A percentile compares a stretch with the other conserved stretches of the same genome.
Conservation (phyloP, 2,888 invertebrate species). For the Sphaerophoria rueppellii region DNA sequence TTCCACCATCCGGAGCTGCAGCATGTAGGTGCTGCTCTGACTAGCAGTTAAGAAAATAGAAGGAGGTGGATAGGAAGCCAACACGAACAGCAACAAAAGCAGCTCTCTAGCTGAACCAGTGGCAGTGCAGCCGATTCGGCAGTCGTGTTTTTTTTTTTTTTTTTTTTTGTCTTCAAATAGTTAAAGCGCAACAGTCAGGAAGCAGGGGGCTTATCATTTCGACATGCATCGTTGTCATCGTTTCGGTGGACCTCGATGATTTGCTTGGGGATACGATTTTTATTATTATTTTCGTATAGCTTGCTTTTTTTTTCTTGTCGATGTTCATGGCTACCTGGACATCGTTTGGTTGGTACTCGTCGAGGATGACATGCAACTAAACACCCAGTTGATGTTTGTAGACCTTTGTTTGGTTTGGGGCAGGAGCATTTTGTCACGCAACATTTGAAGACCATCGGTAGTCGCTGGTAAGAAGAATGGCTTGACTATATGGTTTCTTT, state of each 20-base stretch:
- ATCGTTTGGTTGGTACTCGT: slow-evolving; percentile 43
- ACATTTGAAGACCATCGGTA: neutral
- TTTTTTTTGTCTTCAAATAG: too few relatives aligned
- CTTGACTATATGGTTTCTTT: slow-evolving; percentile 24
- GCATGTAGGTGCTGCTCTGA: neutral
- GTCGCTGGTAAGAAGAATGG: neutral
- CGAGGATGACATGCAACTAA: slow-evolving; percentile 65
- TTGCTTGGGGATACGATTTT: slow-evolving; percentile 68
- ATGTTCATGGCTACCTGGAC: slow-evolving; percentile 11
- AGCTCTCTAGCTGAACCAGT: slow-evolving; percentile 20
- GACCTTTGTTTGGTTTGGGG: slow-evolving; percentile 39
- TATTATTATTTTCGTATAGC: slow-evolving; percentile 59
- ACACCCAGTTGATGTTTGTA: slow-evolving; percentile 64
- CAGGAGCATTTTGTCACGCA: slow-evolving; percentile 43
- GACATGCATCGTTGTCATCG: neutral
- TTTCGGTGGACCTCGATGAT: slow-evolving; percentile 43
- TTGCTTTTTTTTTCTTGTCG: neutral
- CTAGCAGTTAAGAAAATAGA: slow-evolving; percentile 19
- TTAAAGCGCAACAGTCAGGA: slow-evolving; percentile 48
- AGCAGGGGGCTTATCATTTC: slow-evolving; percentile 24
- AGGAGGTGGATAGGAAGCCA: slow-evolving; percentile 22
- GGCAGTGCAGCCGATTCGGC: slow-evolving; percentile 58
- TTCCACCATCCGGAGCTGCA: slow-evolving; percentile 34
- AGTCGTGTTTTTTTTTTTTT: slow-evolving; percentile 46
- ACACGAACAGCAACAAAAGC: slow-evolving; percentile 26